Base-by-base conservation (phyloP, 2,797 vertebrate species). In the Sitta carolinensis region DNA sequence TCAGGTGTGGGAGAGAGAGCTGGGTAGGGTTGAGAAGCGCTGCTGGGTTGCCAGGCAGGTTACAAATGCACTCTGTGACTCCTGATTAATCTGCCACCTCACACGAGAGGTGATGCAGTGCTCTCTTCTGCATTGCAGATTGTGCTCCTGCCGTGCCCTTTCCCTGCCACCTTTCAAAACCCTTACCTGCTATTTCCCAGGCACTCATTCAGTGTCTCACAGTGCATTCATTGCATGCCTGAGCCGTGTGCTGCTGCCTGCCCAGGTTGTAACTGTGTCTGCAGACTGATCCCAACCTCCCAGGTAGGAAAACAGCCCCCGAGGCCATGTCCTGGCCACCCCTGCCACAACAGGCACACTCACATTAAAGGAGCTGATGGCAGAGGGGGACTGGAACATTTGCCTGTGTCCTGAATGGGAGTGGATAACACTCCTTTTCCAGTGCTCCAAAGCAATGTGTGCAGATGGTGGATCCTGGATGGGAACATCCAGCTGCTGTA, bases 51-150 rank as follows among this genome's bases (percentile, higher is more conserved):
- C 86, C 96, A 95, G 94, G 91, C 94, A 91, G 91, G 91, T 95
- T 93, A 84, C 95, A 95, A 73, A 90, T 27, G 76, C 73, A 55
- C 58, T 90, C 93, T 52, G 73, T 86, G 93, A 93, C 83, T 96
- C 73, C 73, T 95, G 87, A 95, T 95, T 81, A 94, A 93, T 95
- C 91, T 86, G 89, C 76, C 85, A 62, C 89, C 5, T 69, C 91
- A 90, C 82, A 87, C 0, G 7, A 91, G 91, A 95, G 93, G 94
- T 43, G 85, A 88, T 93, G 95, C 93, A 93, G 94, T 48, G 85
- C 87, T 95, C 91, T 94, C 73, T 90, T 94, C 94, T 96, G 96
- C 96, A 96, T 94, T 96, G 95, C 94, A 95, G 94, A 92, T 89
- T 69, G 85, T 88, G 89, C 94, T 92, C 89, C 87, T 1, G 75